phyloP scores from a whole-genome alignment of 2,113 vertebrate genomes.

The Melozone crissalis region DNA sequence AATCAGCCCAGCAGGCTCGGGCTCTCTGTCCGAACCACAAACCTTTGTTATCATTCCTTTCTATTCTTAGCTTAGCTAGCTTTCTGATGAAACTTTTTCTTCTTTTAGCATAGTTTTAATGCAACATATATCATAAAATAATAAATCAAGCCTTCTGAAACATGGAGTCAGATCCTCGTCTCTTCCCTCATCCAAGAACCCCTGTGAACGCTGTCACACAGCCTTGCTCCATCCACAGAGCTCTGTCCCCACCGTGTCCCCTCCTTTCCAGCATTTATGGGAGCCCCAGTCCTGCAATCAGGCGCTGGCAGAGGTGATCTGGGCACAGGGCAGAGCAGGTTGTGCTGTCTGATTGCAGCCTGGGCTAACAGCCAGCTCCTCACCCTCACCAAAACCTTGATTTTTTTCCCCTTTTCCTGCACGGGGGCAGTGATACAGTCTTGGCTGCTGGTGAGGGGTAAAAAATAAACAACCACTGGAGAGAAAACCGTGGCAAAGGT shows the following conservation, averaged over 20 bases:
- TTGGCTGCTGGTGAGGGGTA: accelerated
- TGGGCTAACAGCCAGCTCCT: not conserved
- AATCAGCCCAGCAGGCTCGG: too few relatives aligned
- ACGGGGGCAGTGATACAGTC: accelerated
- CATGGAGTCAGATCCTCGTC: too few relatives aligned
- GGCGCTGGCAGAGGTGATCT: not conserved
- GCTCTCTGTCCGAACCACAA: too few relatives aligned
- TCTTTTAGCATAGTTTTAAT: too few relatives aligned
- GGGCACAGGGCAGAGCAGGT: not conserved
- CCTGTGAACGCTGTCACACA: too few relatives aligned
- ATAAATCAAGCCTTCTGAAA: too few relatives aligned
- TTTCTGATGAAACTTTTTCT: too few relatives aligned
- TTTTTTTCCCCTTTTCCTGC: not conserved
- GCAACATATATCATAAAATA: too few relatives aligned
- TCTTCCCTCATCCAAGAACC: too few relatives aligned
- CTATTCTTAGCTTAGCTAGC: too few relatives aligned
- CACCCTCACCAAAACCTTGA: not conserved
- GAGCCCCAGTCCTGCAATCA: not conserved
- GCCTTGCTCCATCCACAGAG: not conserved
- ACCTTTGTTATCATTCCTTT: too few relatives aligned
- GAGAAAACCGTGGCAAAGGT: not conserved
- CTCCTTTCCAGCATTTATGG: not conserved
- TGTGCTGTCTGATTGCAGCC: not conserved
- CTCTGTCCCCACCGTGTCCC: accelerated
- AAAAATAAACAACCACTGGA: not conserved